Evolutionary conservation across 2,888 invertebrate species (phyloP).

Genomic region (Cabera pusaria): DNA sequence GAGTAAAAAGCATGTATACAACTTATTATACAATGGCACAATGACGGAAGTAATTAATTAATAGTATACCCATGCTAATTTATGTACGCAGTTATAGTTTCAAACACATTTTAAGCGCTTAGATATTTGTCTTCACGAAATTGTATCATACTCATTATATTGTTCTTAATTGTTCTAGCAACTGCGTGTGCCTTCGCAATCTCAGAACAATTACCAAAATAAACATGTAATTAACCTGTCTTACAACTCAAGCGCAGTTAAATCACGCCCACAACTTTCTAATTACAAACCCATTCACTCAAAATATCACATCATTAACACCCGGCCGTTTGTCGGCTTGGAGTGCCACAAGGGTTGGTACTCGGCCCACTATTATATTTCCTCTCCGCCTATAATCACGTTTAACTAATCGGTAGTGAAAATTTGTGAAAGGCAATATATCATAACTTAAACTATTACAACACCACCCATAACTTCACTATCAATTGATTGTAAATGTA

Average conservation of each 20-base stretch:
- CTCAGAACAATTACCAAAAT: constrained; percentile 8
- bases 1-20: no score
- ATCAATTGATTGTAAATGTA: constrained; percentile 18
- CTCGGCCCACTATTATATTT: constrained; percentile 15
- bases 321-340: constrained; percentile 6
- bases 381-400: constrained; percentile 19
- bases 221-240: constrained; percentile 12
- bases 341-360: constrained; percentile 20
- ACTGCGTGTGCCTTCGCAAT: constrained; percentile 5
- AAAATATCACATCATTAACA: constrained; percentile 27
- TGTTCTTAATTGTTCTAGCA: background rate
- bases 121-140: background rate
- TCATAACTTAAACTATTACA: constrained; percentile 25
- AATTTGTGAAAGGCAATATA: constrained; percentile 30
- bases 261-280: constrained; percentile 16
- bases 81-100: no score
- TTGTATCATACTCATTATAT: background rate
- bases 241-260: constrained; percentile 18
- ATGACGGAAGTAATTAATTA: no score
- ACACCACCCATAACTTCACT: constrained; percentile 20
- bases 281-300: constrained; percentile 16
- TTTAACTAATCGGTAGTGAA: constrained; percentile 30
- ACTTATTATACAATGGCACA: no score
- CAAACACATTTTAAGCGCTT: no score
- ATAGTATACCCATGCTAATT: no score